Evolutionary conservation across 1,140 invertebrate species (phyloP), one percentile per base, ranked within the genome.

Genomic region (Eufriesea mexicana): DNA sequence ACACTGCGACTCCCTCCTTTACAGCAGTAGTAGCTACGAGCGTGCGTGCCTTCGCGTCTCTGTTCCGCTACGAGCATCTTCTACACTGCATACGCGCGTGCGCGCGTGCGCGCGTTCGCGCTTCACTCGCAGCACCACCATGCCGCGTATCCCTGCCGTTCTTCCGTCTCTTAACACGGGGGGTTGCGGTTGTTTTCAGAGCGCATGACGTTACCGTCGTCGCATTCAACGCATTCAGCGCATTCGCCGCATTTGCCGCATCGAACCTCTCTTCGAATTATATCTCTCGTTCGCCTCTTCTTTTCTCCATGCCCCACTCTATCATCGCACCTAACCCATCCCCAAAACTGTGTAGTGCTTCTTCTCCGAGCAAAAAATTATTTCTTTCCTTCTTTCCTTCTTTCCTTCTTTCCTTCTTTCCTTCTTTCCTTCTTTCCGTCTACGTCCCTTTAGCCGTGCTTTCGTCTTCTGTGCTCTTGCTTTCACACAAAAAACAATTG

Each of bases 61-160:
- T 64, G 28, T 73, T 23, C 25, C 67, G 16, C 28, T 47, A 49
- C 62, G 62, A 5, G 14, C 20, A 75, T 28, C 74, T 25, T 54
- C 25, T 14, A 18, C 6, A 7, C 8, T 4, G 49, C 9, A 49
- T 51, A 10, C 47, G 66, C 35, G 79, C 54, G 45, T 70, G 28
- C 62, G 59, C 67, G 84, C 88, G 84, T 85, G 92, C 92, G 93
- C 91, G 89, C 90, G 91, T 74, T 90, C 91, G n/a, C 55, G 23
- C 71, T 6, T 42, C 71, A 18, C 45, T 25, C 25, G 8, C 35
- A 10, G 4, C 20, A n/a, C n/a, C 20, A 42, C 10, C 57, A 55
- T 55, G 25, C 70, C 47, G 47, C 35, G 47, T 59, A 35, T 35
- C 78, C 35, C 35, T 25, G 18, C 35, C 54, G 23, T 6, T 45